These are phyloP conservation scores for Pharmacophagus antenor DNA, from an alignment of 2,888 invertebrate species.

Conservation along the genomic window DNA sequence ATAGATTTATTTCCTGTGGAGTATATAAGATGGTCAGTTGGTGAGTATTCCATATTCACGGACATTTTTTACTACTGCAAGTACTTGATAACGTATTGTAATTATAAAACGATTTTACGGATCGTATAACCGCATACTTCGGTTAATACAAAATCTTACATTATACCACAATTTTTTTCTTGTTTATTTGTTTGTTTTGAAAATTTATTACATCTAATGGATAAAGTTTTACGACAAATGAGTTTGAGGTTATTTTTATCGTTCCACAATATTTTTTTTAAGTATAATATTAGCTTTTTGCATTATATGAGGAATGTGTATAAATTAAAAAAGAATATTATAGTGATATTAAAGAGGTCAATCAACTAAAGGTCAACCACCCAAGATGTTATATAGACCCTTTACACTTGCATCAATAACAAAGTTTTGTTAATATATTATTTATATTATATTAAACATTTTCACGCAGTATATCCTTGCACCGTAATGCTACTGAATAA, in stretches of 20 bases:
- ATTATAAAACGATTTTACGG: constrained; percentile 36
- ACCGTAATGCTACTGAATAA: too few species aligned
- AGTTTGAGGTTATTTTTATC: constrained; percentile 15
- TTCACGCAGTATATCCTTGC: too few species aligned
- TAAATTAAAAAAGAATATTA: constrained; percentile 3
- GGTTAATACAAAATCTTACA: background rate
- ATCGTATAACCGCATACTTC: background rate
- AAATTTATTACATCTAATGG: background rate
- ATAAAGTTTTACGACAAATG: constrained; percentile 1
- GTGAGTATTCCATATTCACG: constrained; percentile 38
- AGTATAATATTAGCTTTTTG: background rate
- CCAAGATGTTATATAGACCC: background rate
- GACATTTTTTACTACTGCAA: constrained; percentile 40
- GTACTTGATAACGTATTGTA: constrained; percentile 44
- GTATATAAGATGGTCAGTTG: constrained; percentile 50
- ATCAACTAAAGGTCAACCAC: constrained; percentile 9
- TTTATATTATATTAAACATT: too few species aligned
- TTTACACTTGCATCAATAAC: background rate
- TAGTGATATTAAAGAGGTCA: constrained; percentile 19
- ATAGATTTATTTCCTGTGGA: constrained; percentile 38
- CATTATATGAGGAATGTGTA: background rate
- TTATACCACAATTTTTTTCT: background rate
- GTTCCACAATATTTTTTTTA: background rate
- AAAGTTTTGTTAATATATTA: too few species aligned
- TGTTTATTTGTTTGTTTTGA: constrained; percentile 24